phyloP scores from a whole-genome alignment of 2,888 invertebrate genomes.

The Xylota segnis region DNA sequence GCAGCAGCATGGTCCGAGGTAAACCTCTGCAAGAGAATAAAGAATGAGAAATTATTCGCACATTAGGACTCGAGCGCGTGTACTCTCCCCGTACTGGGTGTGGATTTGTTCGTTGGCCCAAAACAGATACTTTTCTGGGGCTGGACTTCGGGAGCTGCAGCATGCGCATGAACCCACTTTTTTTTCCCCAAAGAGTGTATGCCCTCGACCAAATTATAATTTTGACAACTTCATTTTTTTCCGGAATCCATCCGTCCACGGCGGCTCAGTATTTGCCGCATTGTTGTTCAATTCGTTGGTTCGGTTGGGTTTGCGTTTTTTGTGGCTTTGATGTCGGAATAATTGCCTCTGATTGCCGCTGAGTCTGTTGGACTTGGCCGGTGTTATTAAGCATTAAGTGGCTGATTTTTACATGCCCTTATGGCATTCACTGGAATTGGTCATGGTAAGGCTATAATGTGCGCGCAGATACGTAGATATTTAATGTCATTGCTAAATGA shows the following conservation, averaged over 20 bases:
- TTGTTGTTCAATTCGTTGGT: slow-evolving; percentile 47
- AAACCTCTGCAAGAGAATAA: slow-evolving; percentile 54
- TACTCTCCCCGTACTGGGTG: slow-evolving; percentile 18
- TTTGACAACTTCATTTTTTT: slow-evolving; percentile 83
- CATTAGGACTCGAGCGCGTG: slow-evolving; percentile 57
- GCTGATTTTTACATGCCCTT: slow-evolving; percentile 70
- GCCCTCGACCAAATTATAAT: slow-evolving; percentile 81
- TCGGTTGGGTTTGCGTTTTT: too few relatives aligned
- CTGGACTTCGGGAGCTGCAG: slow-evolving; percentile 57
- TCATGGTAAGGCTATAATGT: slow-evolving; percentile 62
- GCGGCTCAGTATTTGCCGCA: slow-evolving; percentile 24
- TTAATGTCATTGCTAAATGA: slow-evolving; percentile 69
- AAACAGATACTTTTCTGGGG: not conserved
- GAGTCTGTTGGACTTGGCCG: slow-evolving; percentile 39
- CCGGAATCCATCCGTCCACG: slow-evolving; percentile 17
- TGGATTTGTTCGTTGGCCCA: slow-evolving; percentile 34
- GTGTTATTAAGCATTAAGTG: slow-evolving; percentile 70
- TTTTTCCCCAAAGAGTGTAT: slow-evolving; percentile 39
- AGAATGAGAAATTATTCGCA: slow-evolving; percentile 75
- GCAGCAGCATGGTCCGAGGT: not conserved
- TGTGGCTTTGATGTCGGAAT: slow-evolving; percentile 26
- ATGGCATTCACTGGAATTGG: slow-evolving; percentile 65
- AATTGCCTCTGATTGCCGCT: slow-evolving; percentile 74
- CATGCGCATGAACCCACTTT: slow-evolving; percentile 52
- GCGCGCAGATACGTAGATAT: slow-evolving; percentile 22